Conservation (phyloP, 2,797 vertebrate species). For the Chrysolophus pictus region DNA sequence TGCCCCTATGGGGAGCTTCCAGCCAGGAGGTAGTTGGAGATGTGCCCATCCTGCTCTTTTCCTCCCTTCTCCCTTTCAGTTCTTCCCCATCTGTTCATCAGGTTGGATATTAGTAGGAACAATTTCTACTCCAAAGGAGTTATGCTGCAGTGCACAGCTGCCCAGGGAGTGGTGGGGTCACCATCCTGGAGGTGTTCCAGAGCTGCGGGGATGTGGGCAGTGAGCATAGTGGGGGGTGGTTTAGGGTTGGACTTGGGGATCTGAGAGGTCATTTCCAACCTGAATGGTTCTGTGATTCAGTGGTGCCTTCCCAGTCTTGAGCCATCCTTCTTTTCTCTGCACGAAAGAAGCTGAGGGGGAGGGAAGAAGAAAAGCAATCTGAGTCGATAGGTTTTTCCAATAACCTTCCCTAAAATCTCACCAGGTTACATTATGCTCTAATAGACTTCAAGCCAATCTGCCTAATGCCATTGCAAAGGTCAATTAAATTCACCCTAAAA, state of each 20-base stretch:
- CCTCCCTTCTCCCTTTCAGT: conserved; percentile 16
- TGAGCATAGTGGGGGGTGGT: no score
- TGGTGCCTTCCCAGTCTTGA: conserved; percentile 19
- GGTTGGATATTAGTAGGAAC: no score
- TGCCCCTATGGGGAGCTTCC: no score
- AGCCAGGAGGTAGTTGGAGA: background rate
- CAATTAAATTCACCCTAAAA: conserved; percentile 88
- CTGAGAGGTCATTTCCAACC: no score
- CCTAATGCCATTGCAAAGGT: conserved; percentile 84
- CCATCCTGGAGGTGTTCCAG: no score
- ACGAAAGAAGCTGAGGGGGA: conserved; percentile 20
- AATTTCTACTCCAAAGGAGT: no score
- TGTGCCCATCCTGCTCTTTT: background rate
- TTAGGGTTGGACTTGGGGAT: no score
- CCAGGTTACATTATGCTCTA: conserved; percentile 79
- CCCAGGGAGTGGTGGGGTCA: no score
- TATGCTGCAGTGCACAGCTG: no score
- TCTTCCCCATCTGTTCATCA: conserved; percentile 55
- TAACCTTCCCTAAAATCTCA: conserved; percentile 78
- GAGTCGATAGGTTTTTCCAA: conserved; percentile 68
- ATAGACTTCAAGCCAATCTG: conserved; percentile 82
- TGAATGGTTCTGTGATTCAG: no score
- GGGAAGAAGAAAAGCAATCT: background rate
- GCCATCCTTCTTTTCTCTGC: conserved; percentile 58
- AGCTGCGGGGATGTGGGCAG: no score